phyloP scores from a whole-genome alignment of 2,113 vertebrate species.

The Vimba vimba region DNA sequence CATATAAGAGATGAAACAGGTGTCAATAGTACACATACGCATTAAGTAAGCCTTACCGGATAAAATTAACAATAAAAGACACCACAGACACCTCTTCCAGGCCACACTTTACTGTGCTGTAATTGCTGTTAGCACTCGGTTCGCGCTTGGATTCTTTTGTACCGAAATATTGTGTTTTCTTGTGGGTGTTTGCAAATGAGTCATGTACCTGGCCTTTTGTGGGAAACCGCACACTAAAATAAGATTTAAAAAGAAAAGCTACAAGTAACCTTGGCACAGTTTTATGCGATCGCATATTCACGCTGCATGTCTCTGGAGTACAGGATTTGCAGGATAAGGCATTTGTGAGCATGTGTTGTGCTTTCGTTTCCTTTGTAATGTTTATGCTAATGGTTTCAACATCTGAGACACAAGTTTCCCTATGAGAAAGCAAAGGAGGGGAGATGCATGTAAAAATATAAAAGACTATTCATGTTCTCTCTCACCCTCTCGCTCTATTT shows the following conservation, averaged over 20 bases:
- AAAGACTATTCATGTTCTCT: constrained; percentile 6
- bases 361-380: constrained; percentile 47
- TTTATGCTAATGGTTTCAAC: constrained; percentile 40
- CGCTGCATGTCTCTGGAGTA: neutral
- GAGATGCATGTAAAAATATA: constrained; percentile 9
- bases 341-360: neutral
- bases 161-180: neutral
- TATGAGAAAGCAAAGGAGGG: constrained; percentile 4
- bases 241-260: constrained; percentile 8
- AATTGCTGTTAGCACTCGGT: neutral
- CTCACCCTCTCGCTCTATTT: neutral
- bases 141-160: neutral
- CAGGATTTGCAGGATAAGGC: constrained; percentile 5
- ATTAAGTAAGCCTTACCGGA: constrained; percentile 60
- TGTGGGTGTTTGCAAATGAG: constrained; percentile 17
- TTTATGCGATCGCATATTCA: neutral
- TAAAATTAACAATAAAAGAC: constrained; percentile 27
- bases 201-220: constrained; percentile 14
- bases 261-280: constrained; percentile 2
- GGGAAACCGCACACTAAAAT: constrained; percentile 29
- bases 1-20: constrained; percentile 69
- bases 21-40: constrained; percentile 69
- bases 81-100: neutral
- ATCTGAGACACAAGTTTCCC: constrained; percentile 22
- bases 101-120: neutral